Percentiles rank a stretch among this genome's conserved stretches.
Evolutionary conservation across 2,888 invertebrate genomes (phyloP).

Genomic region (Epistrophella euchroma): DNA sequence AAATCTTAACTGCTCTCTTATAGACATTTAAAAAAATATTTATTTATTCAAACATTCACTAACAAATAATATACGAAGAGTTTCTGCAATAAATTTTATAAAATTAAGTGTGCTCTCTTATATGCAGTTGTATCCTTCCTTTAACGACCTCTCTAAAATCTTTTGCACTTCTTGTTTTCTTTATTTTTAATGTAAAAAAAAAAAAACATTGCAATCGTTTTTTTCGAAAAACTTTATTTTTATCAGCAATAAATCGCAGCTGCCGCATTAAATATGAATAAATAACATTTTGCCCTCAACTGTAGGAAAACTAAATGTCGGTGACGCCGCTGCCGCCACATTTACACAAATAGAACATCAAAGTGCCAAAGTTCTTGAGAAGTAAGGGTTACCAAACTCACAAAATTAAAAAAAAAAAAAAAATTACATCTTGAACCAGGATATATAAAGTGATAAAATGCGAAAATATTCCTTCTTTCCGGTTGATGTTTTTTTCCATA

Average conservation of each 20-base stretch:
- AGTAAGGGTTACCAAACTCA: background rate
- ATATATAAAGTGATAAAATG: slow-evolving; percentile 70
- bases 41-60: background rate
- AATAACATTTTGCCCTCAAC: slow-evolving; percentile 10
- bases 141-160: background rate
- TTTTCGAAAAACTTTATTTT: slow-evolving; percentile 2
- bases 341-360: slow-evolving; percentile 64
- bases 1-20: no score
- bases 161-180: background rate
- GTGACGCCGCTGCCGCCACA: slow-evolving; percentile 47
- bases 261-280: slow-evolving; percentile 60
- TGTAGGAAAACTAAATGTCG: slow-evolving; percentile 15
- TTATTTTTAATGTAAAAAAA: background rate
- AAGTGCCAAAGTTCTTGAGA: slow-evolving; percentile 46
- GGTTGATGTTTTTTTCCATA: slow-evolving; percentile 34
- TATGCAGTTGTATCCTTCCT: background rate
- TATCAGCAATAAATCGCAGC: slow-evolving; percentile 58
- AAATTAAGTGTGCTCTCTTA: no score
- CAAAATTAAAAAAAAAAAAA: slow-evolving; percentile 16
- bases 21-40: no score
- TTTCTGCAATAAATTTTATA: background rate
- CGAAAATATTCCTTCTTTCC: slow-evolving; percentile 55
- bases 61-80: background rate
- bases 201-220: background rate
- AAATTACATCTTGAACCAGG: slow-evolving; percentile 50